Percentiles rank a stretch among this genome's conserved stretches.
These are phyloP conservation scores for Mystacides longicornis DNA, from an alignment of 2,888 invertebrate genomes.

Conservation along the genomic window DNA sequence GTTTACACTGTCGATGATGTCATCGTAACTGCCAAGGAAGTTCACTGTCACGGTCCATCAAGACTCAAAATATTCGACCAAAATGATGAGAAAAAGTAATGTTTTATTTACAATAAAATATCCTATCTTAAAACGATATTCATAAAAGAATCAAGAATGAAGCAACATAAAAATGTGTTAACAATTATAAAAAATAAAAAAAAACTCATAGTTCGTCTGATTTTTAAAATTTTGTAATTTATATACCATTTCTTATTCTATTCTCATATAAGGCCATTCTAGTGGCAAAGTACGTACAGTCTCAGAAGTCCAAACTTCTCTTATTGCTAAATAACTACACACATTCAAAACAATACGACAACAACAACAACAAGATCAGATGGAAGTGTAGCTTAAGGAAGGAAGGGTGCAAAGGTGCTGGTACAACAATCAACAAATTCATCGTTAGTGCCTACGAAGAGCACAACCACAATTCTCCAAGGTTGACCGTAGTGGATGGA, in stretches of 20 bases:
- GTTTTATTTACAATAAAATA: too few species aligned
- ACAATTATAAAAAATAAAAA: too few species aligned
- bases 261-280: too few species aligned
- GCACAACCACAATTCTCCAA: conserved; percentile 17
- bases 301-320: background rate
- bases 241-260: too few species aligned
- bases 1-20: background rate
- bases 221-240: too few species aligned
- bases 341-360: background rate
- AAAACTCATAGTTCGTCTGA: too few species aligned
- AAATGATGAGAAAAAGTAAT: too few species aligned
- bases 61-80: too few species aligned
- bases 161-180: too few species aligned
- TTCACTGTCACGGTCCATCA: conserved; percentile 15
- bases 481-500: background rate
- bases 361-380: background rate
- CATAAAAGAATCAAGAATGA: too few species aligned
- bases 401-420: background rate
- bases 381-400: background rate
- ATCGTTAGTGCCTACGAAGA: conserved; percentile 4
- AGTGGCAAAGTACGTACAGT: background rate
- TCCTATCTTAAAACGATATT: too few species aligned
- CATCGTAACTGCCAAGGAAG: conserved; percentile 2
- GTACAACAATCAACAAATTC: background rate
- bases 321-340: background rate